phyloP scores from a whole-genome alignment of 2,888 invertebrate species.

The Microchrysa polita region DNA sequence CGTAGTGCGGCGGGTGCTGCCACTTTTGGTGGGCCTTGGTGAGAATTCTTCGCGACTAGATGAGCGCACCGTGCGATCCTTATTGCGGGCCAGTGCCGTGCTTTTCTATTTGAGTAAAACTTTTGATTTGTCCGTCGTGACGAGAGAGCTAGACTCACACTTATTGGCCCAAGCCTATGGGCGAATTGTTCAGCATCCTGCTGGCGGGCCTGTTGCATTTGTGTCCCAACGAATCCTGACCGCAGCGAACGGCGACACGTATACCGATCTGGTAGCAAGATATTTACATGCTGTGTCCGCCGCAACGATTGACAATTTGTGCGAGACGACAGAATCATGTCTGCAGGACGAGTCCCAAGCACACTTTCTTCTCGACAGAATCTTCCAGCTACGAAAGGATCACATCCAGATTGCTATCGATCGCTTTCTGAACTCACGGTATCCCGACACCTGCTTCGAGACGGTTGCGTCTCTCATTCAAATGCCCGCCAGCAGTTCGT shows the following conservation, averaged over 20 bases:
- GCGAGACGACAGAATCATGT: neutral
- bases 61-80: too few species aligned
- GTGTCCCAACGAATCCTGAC: neutral
- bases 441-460: neutral
- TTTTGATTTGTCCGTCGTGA: too few species aligned
- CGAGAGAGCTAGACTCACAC: too few species aligned
- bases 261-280: neutral
- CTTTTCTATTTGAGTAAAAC: neutral
- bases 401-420: conserved; percentile 35
- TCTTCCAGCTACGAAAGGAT: conserved; percentile 29
- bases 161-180: too few species aligned
- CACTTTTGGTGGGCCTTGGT: neutral
- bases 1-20: neutral
- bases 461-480: neutral
- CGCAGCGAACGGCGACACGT: neutral
- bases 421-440: conserved; percentile 4
- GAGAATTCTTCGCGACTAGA: too few species aligned
- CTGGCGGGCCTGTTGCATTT: conserved; percentile 2
- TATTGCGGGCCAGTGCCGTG: neutral
- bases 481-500: neutral
- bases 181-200: neutral
- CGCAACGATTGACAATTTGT: too few species aligned
- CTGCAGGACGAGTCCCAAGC: neutral
- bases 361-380: conserved; percentile 9
- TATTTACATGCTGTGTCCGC: neutral